phyloP scores from a whole-genome alignment of 2,888 invertebrate species.

The Amphimallon solstitiale region DNA sequence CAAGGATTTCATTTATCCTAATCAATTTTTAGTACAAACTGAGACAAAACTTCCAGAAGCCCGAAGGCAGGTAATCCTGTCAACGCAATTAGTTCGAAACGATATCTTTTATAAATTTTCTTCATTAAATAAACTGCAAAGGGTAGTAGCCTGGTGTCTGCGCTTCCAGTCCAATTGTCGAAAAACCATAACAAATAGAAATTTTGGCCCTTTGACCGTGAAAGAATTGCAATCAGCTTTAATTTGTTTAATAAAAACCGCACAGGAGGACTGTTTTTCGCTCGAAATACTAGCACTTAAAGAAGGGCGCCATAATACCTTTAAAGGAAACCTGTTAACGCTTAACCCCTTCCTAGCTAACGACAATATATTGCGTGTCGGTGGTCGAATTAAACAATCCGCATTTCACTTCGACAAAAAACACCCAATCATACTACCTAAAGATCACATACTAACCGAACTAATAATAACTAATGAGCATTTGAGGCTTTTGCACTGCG shows the following conservation, averaged over 20 bases:
- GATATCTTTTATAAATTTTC: too few species aligned
- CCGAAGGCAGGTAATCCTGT: too few species aligned
- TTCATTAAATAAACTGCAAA: too few species aligned
- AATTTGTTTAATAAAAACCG: too few species aligned
- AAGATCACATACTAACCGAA: slow-evolving; percentile 34
- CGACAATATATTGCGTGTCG: slow-evolving; percentile 35
- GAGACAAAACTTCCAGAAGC: too few species aligned
- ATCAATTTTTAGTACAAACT: too few species aligned
- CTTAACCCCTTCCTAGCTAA: slow-evolving; percentile 45
- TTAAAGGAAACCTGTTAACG: slow-evolving; percentile 6
- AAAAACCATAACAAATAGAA: too few species aligned
- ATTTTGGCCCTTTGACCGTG: too few species aligned
- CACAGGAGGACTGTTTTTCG: slow-evolving; percentile 27
- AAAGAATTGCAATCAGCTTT: too few species aligned
- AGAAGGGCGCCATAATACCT: neutral
- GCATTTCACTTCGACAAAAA: slow-evolving; percentile 27
- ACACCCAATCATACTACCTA: slow-evolving; percentile 39
- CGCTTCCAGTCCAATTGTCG: too few species aligned
- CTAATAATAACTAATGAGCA: slow-evolving; percentile 37
- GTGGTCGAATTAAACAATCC: slow-evolving; percentile 36
- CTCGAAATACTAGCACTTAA: neutral
- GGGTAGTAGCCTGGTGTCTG: too few species aligned
- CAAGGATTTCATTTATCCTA: neutral
- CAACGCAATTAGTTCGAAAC: too few species aligned
- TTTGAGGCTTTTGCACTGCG: slow-evolving; percentile 31